phyloP scores from a whole-genome alignment of 92 coral and sea anemone species.

The Palythoa grandiflora region DNA sequence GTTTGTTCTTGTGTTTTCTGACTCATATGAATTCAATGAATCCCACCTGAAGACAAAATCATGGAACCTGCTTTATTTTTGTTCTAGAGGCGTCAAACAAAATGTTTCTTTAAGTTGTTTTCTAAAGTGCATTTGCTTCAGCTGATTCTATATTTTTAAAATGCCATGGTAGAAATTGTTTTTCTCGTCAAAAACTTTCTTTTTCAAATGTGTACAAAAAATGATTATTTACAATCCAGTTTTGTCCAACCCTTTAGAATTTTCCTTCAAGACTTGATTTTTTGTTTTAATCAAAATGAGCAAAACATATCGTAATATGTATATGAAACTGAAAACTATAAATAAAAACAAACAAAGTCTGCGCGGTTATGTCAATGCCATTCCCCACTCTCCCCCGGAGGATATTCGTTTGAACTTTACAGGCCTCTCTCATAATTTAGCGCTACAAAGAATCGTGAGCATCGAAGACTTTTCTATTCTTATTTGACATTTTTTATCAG shows the following conservation, averaged over 20 bases:
- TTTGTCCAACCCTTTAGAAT: neutral
- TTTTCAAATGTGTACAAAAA: neutral
- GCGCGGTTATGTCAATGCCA: neutral
- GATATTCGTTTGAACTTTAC: too few relatives aligned
- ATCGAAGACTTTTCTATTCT: too few relatives aligned
- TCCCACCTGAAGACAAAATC: slow-evolving; percentile 9
- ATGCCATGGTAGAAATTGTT: neutral
- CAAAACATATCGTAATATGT: neutral
- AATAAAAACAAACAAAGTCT: neutral
- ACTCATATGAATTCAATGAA: slow-evolving; percentile 30
- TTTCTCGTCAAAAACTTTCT: neutral
- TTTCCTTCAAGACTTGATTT: neutral
- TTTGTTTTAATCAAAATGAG: neutral
- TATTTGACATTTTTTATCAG: too few relatives aligned
- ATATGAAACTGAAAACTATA: neutral
- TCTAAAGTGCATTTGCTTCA: neutral
- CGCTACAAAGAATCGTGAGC: too few relatives aligned
- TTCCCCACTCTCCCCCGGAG: too few relatives aligned
- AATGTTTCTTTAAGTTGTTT: neutral
- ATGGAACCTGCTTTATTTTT: slow-evolving; percentile 24
- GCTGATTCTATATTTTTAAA: neutral
- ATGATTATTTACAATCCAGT: neutral
- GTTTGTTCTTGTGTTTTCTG: slow-evolving; percentile 3
- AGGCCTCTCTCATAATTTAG: too few relatives aligned
- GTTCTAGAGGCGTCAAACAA: neutral